Percentiles rank a stretch among this genome's conserved stretches.
phyloP scores from a whole-genome alignment of 2,113 vertebrate genomes.

The Brachypodius melanocephalos region DNA sequence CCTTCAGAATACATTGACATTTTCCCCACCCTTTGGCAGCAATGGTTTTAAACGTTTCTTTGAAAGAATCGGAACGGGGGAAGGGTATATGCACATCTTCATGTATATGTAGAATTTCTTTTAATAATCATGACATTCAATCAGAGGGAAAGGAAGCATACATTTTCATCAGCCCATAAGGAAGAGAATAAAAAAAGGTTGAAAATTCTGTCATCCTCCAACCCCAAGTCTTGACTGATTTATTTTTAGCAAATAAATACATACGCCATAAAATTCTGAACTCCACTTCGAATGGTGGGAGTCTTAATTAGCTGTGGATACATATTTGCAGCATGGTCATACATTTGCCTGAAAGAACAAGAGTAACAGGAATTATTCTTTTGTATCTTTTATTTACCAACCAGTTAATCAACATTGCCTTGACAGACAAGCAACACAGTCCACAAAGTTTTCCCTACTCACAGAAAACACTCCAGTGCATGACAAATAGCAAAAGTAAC shows the following conservation, averaged over 20 bases:
- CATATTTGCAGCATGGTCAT: constrained; percentile 86
- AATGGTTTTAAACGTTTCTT: neutral
- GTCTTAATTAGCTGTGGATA: constrained; percentile 84
- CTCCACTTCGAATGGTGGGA: constrained; percentile 51
- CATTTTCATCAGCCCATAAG: neutral
- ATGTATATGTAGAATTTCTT: neutral
- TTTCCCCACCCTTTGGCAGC: neutral
- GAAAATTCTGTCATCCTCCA: neutral
- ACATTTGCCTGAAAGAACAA: constrained; percentile 80
- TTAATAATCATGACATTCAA: neutral
- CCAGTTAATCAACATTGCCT: neutral
- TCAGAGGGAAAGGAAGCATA: neutral
- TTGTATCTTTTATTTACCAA: neutral
- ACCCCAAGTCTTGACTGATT: neutral
- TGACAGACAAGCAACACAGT: neutral
- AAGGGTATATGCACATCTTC: neutral
- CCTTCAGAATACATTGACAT: neutral
- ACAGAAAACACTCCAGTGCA: neutral
- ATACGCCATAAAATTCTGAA: constrained; percentile 83
- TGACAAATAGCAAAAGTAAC: neutral
- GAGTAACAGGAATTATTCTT: neutral
- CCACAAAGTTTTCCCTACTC: neutral
- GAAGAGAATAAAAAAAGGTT: neutral
- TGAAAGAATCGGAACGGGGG: neutral
- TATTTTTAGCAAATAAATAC: constrained; percentile 50